These are phyloP conservation scores for Brachyrhaphis roseni DNA, from an alignment of 2,797 vertebrate genomes.

Conservation along the genomic window DNA sequence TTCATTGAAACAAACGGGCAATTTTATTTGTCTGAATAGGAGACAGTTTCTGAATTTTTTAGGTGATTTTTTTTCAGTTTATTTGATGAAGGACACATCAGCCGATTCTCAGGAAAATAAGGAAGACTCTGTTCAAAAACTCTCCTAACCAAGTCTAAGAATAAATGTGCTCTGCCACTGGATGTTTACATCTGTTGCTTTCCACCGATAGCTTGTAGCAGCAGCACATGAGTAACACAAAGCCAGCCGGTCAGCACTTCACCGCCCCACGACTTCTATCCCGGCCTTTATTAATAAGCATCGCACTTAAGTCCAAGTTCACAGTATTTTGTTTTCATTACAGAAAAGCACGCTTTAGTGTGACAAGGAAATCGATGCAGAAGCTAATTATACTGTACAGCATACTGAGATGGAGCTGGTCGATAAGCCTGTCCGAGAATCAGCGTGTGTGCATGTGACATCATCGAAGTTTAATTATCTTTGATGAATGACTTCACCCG, in stretches of 20 bases:
- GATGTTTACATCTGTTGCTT: neutral
- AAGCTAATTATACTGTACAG: constrained; percentile 31
- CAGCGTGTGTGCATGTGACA: constrained; percentile 26
- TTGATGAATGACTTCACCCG: constrained; percentile 46
- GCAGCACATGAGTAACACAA: neutral
- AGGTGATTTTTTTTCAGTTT: too few relatives aligned
- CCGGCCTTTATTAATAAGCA: neutral
- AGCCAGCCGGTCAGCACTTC: neutral
- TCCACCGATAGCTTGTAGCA: neutral
- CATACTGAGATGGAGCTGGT: neutral
- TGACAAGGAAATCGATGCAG: constrained; percentile 22
- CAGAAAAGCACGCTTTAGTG: neutral
- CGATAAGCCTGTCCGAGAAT: constrained; percentile 24
- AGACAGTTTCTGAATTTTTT: too few relatives aligned
- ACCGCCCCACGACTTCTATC: neutral
- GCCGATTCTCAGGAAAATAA: too few relatives aligned
- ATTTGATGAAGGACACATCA: too few relatives aligned
- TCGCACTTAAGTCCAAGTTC: neutral
- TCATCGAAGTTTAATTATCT: constrained; percentile 53
- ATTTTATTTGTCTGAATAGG: too few relatives aligned
- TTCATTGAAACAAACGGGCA: too few relatives aligned
- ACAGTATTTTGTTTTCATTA: neutral
- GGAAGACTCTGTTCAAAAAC: too few relatives aligned
- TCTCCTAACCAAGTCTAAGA: too few relatives aligned
- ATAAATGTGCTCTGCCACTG: too few relatives aligned